Base-by-base conservation (phyloP, 2,113 vertebrate genomes). In the Nannobrachium achirus region DNA sequence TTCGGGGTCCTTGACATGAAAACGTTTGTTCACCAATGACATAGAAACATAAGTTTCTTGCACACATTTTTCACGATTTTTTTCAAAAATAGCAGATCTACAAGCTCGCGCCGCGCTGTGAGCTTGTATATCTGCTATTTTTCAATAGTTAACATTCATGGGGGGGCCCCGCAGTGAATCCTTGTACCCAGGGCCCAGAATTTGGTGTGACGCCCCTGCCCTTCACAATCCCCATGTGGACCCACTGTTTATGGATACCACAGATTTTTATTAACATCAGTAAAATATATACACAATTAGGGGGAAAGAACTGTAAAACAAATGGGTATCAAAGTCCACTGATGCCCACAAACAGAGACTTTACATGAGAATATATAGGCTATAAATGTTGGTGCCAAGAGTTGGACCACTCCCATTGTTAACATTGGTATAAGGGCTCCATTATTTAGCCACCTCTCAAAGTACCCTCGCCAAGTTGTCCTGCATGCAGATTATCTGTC, bases 391-490 rank as follows among this genome's bases (percentile, higher is more conserved):
- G 11, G 3, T 76, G 78, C 75, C 76, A 82, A 66, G 65, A 70
- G 40, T 13, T 44, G 63, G 63, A 69, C 70, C 71, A 73, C 79
- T 81, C 69, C 75, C 69, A 70, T 55, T 64, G 42, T 62, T 66
- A 42, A 62, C 57, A n/a, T 3, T 6, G 10, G 61, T 70, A 16
- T 71, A 69, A 78, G 79, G 73, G 73, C 64, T 7, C 48, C 75
- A 76, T 81, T 73, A 76, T 80, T 68, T 59, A 18, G 41, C 1
- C 19, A 33, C 57, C 5, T 78, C 64, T 77, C 38, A 80, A 81
- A 67, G 79, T 19, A 76, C n/a, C 74, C 72, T 63, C 66, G 75
- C 84, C 81, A 69, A 81, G 75, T 73, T 78, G 71, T 56, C 56
- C 72, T 81, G 79, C 72, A 78, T 75, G 66, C 51, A 61, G 57